A percentile compares a stretch with the other conserved stretches of the same genome.
Evolutionary conservation across 2,888 invertebrate species (phyloP).

Genomic region (Lithodes maja): DNA sequence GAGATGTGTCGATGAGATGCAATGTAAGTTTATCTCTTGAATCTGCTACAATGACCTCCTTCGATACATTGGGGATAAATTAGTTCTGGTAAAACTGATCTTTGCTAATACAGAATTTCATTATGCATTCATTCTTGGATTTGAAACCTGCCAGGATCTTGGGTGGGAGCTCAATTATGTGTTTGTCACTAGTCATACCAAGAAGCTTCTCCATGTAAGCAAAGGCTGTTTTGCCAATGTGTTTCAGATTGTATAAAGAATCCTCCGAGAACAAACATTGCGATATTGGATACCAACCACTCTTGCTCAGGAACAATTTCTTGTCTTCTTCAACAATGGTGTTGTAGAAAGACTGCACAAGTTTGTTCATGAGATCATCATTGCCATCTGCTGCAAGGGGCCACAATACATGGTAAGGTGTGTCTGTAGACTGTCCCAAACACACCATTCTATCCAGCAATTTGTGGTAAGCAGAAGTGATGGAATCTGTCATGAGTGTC

Average conservation of each 20-base stretch:
- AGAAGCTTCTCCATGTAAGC: constrained; percentile 26
- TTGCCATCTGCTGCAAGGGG: constrained; percentile 2
- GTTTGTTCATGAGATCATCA: not conserved
- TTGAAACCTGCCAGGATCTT: constrained; percentile 32
- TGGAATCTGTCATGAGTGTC: constrained; percentile 37
- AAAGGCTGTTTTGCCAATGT: constrained; percentile 39
- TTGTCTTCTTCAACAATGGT: constrained; percentile 8
- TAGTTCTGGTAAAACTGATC: constrained; percentile 8
- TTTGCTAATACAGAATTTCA: not conserved
- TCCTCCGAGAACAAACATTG: constrained; percentile 33
- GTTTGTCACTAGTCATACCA: not conserved
- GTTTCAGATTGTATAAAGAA: not conserved
- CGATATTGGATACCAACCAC: constrained; percentile 30
- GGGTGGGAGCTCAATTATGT: constrained; percentile 19
- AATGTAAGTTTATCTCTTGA: constrained; percentile 21
- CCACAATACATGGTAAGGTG: constrained; percentile 23
- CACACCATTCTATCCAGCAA: not conserved
- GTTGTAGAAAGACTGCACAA: constrained; percentile 22
- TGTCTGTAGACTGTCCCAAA: not conserved
- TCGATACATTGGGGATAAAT: constrained; percentile 36
- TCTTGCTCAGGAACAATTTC: constrained; percentile 12
- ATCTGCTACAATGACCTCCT: not conserved
- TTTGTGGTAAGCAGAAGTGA: constrained; percentile 24
- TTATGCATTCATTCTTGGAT: not conserved
- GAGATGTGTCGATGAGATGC: constrained; percentile 11